Base-by-base conservation (phyloP, 1,140 invertebrate species). In the Pseudomyrmex pallidus region DNA sequence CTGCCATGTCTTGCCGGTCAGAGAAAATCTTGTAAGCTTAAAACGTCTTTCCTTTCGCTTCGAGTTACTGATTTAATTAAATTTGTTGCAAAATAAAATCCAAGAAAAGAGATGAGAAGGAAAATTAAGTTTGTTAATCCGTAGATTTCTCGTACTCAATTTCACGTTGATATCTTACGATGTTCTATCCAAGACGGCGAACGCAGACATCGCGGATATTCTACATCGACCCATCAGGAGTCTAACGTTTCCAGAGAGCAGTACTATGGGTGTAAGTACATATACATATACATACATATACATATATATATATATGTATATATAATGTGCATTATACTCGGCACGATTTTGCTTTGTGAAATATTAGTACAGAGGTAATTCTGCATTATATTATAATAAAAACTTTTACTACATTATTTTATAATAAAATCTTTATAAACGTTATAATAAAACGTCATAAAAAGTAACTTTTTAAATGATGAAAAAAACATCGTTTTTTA, bases 141-240 rank as follows among this genome's bases (percentile, higher is more conserved):
- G 13, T 57, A 87, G 86, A 52, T 50, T 85, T 62, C 70, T 84
- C 12, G 5, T 48, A 67, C 7, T 72, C 17, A 76, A 74, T 66
- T 61, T 87, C 72, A 17, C 20, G 46, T 12, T 78, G 73, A 61
- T 77, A 0, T 52, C 56, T 3, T 22, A 17, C n/a, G 1, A 25
- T 54, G 63, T 12, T 0, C 7, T 8, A 10, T 68, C 87, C 59
- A 88, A 82, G 13, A 25, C 8, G 10, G 15, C 22, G 57, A 93
- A 91, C 86, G 94, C 94, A 52, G 89, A 94, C 83, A 91, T 94
- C 17, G 92, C 94, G 5, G 85, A 90, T 83, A 89, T 93, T 44
- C 90, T 94, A 9, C 93, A 94, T 66, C 90, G 94, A 76, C 93
- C 94, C 10, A 93, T 94, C 62, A 91, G 93, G 67, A 88, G 90